These are phyloP conservation scores for Megaceryle alcyon DNA, from an alignment of 2,797 vertebrate genomes.

Conservation along the genomic window DNA sequence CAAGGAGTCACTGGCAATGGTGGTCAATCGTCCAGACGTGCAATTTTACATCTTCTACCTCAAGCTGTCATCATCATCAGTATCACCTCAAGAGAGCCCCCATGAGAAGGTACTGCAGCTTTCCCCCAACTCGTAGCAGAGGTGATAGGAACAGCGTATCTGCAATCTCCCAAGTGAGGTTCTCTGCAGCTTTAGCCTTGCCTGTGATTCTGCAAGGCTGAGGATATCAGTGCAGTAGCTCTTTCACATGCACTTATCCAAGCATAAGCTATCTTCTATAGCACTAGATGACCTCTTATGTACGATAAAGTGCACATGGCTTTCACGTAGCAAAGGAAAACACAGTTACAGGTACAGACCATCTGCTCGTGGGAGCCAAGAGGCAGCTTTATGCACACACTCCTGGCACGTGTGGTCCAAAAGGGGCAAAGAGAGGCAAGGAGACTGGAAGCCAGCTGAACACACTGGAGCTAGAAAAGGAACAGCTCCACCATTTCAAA, in stretches of 20 bases:
- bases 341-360: neutral
- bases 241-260: neutral
- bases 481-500: neutral
- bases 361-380: neutral
- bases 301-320: neutral
- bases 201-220: neutral
- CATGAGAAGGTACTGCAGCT: neutral
- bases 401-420: rapidly evolving
- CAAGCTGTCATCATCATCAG: neutral
- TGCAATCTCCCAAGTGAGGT: neutral
- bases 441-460: neutral
- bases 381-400: neutral
- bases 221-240: neutral
- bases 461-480: neutral
- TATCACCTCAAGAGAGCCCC: neutral
- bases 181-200: neutral
- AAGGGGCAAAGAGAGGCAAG: neutral
- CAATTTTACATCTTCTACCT: neutral
- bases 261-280: neutral
- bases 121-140: neutral
- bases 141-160: neutral
- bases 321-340: neutral
- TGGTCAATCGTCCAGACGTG: neutral
- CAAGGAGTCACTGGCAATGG: neutral
- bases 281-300: neutral